Evolutionary conservation across 1,140 invertebrate genomes (phyloP), one percentile per base, ranked within the genome.

Genomic region (Calliopsis andreniformis): DNA sequence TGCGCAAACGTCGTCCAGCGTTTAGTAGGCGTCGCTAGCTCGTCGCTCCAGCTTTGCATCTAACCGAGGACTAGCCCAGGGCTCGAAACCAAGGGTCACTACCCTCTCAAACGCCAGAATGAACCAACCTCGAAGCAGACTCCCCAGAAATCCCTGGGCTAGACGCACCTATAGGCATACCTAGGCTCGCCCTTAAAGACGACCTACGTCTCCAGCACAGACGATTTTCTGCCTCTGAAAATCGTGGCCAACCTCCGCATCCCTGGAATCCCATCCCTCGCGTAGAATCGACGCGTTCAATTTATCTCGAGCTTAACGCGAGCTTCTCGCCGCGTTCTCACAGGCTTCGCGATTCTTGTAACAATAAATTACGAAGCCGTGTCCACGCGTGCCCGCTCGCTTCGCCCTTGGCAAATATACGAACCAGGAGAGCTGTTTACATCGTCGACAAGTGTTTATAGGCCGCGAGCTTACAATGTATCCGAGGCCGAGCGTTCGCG

Each of bases 401-500:
- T 8, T 2, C 35, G 12, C 61, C 39, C 47, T 63, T 42, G 61
- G 18, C 70, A 73, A 73, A 66, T 43, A 66, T 25, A 53, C 45
- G n/a, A 23, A 43, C 20, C 45, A 25, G 25, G 32, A n/a, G 43
- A 73, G 47, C 51, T 66, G 70, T 64, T 63, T 73, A 73, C 49
- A 73, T 14, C 23, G 45, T 66, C 45, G 59, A 66, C 70, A 55
- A 73, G 70, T 55, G 70, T 73, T 73, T 73, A 64, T 32, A 64
- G n/a, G 70, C 47, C 58, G 43, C 55, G 53, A 20, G n/a, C 12
- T 20, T 2, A 35, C 47, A 4, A 20, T 35, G 55, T n/a, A 39
- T 7, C n/a, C 66, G 35, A 56, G 23, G 8, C 23, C 53, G 23
- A 6, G 25, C 10, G 8, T 23, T 66, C 32, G 32, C 32, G 32